Conservation (phyloP, 2,888 invertebrate genomes). For the Ypsolopha scabrella region DNA sequence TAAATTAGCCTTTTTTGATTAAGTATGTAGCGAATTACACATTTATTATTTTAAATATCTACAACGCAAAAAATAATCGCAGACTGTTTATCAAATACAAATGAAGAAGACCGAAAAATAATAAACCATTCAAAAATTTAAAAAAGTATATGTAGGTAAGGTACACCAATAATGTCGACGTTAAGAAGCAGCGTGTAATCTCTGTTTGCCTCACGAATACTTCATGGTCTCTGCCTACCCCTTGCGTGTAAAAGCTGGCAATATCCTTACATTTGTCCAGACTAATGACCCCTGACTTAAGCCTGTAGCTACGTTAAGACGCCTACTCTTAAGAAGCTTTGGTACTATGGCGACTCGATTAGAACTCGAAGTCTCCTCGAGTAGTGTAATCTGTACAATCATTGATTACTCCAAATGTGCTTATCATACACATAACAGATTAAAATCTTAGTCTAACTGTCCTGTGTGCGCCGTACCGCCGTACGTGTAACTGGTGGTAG, state of each 20-base stretch:
- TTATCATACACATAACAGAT: too few relatives aligned
- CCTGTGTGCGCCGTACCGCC: too few relatives aligned
- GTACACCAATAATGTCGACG: not conserved
- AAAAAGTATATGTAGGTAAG: too few relatives aligned
- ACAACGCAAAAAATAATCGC: too few relatives aligned
- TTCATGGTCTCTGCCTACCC: not conserved
- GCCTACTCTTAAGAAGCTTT: not conserved
- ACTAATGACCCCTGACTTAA: slow-evolving; percentile 24
- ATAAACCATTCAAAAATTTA: too few relatives aligned
- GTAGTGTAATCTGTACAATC: not conserved
- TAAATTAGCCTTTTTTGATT: too few relatives aligned
- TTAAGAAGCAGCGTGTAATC: not conserved
- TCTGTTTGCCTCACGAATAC: not conserved
- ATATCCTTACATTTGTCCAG: slow-evolving; percentile 7
- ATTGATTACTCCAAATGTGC: not conserved
- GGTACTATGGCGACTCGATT: not conserved
- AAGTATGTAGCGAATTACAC: not conserved
- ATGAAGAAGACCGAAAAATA: too few relatives aligned
- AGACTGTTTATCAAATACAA: too few relatives aligned
- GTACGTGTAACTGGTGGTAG: too few relatives aligned
- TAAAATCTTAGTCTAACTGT: too few relatives aligned
- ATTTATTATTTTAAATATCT: not conserved
- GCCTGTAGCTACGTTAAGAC: slow-evolving; percentile 5
- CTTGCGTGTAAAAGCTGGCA: not conserved
- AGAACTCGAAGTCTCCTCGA: not conserved